Evolutionary conservation across 2,888 invertebrate species (phyloP).

Genomic region (Zhuqinia jingwanae): DNA sequence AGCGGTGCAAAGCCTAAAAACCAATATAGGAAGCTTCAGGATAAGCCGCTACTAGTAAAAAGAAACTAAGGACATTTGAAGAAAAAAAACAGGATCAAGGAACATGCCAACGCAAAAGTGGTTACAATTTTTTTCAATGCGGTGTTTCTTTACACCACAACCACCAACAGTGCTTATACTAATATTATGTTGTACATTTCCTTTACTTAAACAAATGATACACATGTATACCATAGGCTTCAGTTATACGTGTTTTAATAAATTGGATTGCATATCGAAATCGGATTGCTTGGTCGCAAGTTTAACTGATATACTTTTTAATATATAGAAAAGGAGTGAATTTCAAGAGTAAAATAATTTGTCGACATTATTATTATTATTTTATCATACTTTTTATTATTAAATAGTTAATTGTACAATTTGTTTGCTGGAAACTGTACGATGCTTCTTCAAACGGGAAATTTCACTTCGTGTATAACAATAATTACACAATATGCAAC

Average conservation of each 20-base stretch:
- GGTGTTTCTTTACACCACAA: slow-evolving; percentile 29
- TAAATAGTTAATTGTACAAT: too few species aligned
- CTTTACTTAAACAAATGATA: slow-evolving; percentile 12
- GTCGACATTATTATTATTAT: too few species aligned
- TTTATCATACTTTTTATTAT: too few species aligned
- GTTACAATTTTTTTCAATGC: slow-evolving; percentile 61
- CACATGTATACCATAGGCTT: slow-evolving; percentile 8
- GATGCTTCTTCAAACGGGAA: too few species aligned
- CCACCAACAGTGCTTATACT: not conserved
- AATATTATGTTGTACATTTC: not conserved
- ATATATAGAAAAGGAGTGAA: too few species aligned
- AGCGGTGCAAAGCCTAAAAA: not conserved
- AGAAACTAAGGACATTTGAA: slow-evolving; percentile 6
- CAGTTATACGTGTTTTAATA: slow-evolving; percentile 43
- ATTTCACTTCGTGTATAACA: too few species aligned
- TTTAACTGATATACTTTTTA: too few species aligned
- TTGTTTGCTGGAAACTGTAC: too few species aligned
- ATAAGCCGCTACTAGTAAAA: not conserved
- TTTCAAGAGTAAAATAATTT: too few species aligned
- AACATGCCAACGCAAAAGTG: slow-evolving; percentile 15
- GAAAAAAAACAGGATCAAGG: slow-evolving; percentile 40
- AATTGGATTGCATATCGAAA: slow-evolving; percentile 54
- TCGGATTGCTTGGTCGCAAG: slow-evolving; percentile 18
- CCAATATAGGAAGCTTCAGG: not conserved
- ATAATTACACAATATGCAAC: too few species aligned